Evolutionary conservation across 2,113 vertebrate genomes (phyloP).

Genomic region (Oryzias javanicus): DNA sequence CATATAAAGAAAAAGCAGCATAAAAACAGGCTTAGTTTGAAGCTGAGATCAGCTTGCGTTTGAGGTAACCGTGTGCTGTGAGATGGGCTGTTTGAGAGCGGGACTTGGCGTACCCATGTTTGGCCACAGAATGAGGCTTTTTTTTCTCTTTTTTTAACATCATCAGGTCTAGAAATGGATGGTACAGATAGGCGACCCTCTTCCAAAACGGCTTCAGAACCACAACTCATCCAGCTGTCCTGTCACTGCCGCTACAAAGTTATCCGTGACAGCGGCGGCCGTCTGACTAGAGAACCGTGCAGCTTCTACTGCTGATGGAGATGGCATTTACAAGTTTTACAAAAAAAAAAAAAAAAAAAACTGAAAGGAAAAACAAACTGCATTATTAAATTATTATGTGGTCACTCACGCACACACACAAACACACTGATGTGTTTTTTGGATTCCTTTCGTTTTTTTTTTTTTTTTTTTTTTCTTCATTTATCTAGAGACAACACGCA

Average conservation of each 20-base stretch:
- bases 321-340: slow-evolving; percentile 66
- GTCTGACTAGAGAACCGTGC: slow-evolving; percentile 54
- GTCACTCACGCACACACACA: slow-evolving; percentile 26
- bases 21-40: slow-evolving; percentile 53
- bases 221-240: slow-evolving; percentile 60
- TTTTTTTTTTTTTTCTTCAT: slow-evolving; percentile 36
- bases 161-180: slow-evolving; percentile 29
- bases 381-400: slow-evolving; percentile 79
- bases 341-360: slow-evolving; percentile 57
- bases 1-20: slow-evolving; percentile 49
- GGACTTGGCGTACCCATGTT: slow-evolving; percentile 27
- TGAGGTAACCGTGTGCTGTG: slow-evolving; percentile 69
- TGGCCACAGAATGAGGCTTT: slow-evolving; percentile 6
- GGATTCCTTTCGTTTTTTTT: slow-evolving; percentile 65
- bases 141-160: slow-evolving; percentile 18
- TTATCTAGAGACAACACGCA: slow-evolving; percentile 67
- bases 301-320: slow-evolving; percentile 67
- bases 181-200: slow-evolving; percentile 21
- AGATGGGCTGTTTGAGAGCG: slow-evolving; percentile 52
- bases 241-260: slow-evolving; percentile 45
- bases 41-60: slow-evolving; percentile 53
- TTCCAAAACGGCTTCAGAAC: slow-evolving; percentile 43
- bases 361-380: slow-evolving; percentile 56
- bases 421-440: slow-evolving; percentile 55
- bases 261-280: slow-evolving; percentile 30